Conservation (phyloP, 1,140 invertebrate genomes). For the Cherax quadricarinatus region DNA sequence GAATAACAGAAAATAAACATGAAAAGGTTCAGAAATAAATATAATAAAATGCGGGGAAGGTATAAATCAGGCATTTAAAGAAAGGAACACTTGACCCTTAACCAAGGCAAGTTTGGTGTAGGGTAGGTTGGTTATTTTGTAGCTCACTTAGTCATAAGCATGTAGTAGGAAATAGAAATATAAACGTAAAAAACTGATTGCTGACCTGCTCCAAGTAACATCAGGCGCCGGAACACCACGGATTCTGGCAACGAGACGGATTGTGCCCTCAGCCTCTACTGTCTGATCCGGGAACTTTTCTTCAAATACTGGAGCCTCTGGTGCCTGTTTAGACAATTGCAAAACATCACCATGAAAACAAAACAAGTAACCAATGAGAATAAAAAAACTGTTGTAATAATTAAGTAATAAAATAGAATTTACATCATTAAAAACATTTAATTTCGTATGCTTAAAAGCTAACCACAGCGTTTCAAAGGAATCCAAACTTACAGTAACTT, state of each 20-base stretch:
- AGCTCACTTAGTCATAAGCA: not conserved
- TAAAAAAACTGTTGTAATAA: not conserved
- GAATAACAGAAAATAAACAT: not conserved
- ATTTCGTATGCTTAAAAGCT: not conserved
- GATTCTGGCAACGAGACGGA: conserved; percentile 89
- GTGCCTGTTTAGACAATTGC: conserved; percentile 78
- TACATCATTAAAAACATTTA: not conserved
- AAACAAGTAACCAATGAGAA: not conserved
- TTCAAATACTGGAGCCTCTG: conserved; percentile 89
- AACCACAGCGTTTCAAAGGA: not conserved
- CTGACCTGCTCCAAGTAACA: conserved; percentile 89
- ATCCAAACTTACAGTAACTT: conserved; percentile 87
- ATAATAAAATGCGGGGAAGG: not conserved
- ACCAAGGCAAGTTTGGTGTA: not conserved
- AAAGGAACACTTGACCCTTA: not conserved
- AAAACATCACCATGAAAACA: not conserved
- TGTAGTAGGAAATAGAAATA: not conserved
- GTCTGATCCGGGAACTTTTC: conserved; percentile 91
- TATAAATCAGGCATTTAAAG: not conserved
- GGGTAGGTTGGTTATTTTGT: not conserved
- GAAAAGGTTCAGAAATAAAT: conserved; percentile 1
- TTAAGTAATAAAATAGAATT: not conserved
- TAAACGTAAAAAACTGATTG: not conserved
- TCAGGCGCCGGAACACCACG: conserved; percentile 91
- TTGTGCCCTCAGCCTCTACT: conserved; percentile 87